Evolutionary conservation across 2,113 vertebrate species (phyloP), one percentile per base, ranked within the genome.

Genomic region (Grus americana): DNA sequence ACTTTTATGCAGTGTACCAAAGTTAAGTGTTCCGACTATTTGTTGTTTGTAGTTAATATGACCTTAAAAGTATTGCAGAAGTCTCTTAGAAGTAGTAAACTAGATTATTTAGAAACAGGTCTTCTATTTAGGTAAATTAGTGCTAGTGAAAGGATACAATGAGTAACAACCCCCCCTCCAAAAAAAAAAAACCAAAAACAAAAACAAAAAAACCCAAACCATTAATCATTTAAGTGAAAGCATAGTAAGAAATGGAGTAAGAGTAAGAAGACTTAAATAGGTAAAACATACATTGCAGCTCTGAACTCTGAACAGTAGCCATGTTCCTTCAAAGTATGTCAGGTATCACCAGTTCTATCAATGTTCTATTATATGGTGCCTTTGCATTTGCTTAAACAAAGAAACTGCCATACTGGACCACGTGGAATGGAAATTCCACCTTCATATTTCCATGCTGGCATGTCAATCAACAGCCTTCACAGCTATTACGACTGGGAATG

Each of bases 1-100:
- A 27, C 20, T 71, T 80, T 12, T 65, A 42, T 26, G 27, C 44
- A 54, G 18, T 38, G 8, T 0, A 0, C 20, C 2, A 0, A 65
- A 32, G 4, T 29, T 27, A 67, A 76, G 15, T 72, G 26, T 27
- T 89, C 11, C 0, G 1, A 34, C 2, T 67, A 2, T 61, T 76
- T 50, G 8, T 89, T 70, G 10, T 4, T 34, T 47, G 9, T 13
- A 32, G 24, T 13, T 38, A 72, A 50, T 20, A 76, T 8, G 29
- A 55, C 11, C 13, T 74, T 57, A 38, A 61, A 84, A 57, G 4
- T 70, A 6, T 12, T 30, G 15, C 14, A 49, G 34, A 42, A 29
- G 5, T 54, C 23, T 55, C 52, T 59, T 71, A 42, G 71, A 67
- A 50, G 24, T n/a, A 75, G 8, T 71, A 44, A 62, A 67, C 21